Conservation (phyloP, 92 coral and sea anemone species). For the Anthopleura xanthogrammica region DNA sequence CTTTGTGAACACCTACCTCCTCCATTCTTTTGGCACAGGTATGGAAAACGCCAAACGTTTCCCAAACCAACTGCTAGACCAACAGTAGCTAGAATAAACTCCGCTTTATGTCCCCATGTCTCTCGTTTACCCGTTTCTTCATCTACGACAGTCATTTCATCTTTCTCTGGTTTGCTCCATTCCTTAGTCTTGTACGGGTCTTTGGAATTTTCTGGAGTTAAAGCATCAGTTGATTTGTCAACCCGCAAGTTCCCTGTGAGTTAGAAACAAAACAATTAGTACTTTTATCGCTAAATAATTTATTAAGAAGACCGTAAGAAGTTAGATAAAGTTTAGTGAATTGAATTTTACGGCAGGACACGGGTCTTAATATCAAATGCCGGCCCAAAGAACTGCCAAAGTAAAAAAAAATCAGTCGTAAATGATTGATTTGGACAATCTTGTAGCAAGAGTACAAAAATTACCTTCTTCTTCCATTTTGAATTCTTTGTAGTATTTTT, state of each 20-base stretch:
- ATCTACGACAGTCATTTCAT: conserved; percentile 33
- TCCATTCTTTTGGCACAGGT: conserved; percentile 84
- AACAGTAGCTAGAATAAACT: conserved; percentile 76
- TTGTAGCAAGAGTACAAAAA: no score
- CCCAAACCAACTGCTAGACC: conserved; percentile 93
- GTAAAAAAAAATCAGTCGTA: no score
- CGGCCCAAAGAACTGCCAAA: no score
- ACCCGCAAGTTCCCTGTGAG: conserved; percentile 43
- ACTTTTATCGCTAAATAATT: not conserved
- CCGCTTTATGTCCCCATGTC: conserved; percentile 87
- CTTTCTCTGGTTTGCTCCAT: conserved; percentile 27
- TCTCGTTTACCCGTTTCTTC: conserved; percentile 51
- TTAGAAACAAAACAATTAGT: not conserved
- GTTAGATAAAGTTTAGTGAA: not conserved
- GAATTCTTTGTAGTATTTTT: no score
- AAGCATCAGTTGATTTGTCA: conserved; percentile 79
- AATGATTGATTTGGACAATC: no score
- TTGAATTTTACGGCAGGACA: not conserved
- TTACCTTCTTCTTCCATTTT: no score
- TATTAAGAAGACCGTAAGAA: no score
- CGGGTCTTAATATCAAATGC: no score
- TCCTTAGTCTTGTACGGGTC: conserved; percentile 8
- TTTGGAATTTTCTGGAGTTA: conserved; percentile 49
- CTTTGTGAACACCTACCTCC: conserved; percentile 55
- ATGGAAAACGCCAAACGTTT: conserved; percentile 88